A percentile compares a stretch with the other conserved stretches of the same genome.
Conservation (phyloP, 2,888 invertebrate genomes). For the Gnatocerus cornutus region DNA sequence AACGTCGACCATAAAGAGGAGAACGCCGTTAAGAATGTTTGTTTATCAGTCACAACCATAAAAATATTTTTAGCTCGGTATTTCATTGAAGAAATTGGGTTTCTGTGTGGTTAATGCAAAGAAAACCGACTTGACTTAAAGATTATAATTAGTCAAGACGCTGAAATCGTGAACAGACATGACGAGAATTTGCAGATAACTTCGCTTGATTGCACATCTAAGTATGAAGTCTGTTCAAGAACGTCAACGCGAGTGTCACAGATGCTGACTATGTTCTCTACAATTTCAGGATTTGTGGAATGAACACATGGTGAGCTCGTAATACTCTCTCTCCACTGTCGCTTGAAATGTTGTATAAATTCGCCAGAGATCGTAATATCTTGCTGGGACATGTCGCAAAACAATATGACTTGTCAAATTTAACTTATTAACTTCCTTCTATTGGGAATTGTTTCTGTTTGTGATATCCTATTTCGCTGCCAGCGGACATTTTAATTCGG, state of each 20-base stretch:
- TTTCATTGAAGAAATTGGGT: not conserved
- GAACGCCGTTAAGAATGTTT: conserved; percentile 1
- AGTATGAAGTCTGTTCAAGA: conserved; percentile 58
- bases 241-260: conserved; percentile 62
- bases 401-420: conserved; percentile 61
- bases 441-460: conserved; percentile 46
- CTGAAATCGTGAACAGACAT: conserved; percentile 30
- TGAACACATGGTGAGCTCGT: conserved; percentile 63
- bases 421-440: conserved; percentile 46
- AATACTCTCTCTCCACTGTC: conserved; percentile 55
- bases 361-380: conserved; percentile 60
- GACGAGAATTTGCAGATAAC: conserved; percentile 54
- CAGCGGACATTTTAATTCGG: conserved; percentile 13
- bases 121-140: conserved; percentile 5
- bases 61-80: not conserved
- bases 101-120: not conserved
- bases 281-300: conserved; percentile 63
- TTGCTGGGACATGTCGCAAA: conserved; percentile 60
- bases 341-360: conserved; percentile 60
- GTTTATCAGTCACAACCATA: not conserved
- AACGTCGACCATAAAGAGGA: conserved; percentile 21
- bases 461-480: conserved; percentile 37
- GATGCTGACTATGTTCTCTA: conserved; percentile 62
- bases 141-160: conserved; percentile 24
- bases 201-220: conserved; percentile 61